These are phyloP conservation scores for Hylaeus anthracinus DNA, from an alignment of 1,140 invertebrate genomes.

Conservation along the genomic window DNA sequence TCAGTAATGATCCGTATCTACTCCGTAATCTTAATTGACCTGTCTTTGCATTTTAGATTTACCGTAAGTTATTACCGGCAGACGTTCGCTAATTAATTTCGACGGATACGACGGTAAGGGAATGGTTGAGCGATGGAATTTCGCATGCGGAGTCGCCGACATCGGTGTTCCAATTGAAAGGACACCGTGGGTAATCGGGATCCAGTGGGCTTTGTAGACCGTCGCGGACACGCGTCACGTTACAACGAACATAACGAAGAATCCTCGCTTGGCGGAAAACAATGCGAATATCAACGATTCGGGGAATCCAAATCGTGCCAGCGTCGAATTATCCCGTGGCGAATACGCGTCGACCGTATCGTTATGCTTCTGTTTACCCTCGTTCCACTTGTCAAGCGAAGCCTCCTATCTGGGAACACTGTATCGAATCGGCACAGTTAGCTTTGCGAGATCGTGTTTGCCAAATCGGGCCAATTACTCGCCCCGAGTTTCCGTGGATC, in stretches of 20 bases:
- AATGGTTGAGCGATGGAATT: slow-evolving; percentile 8
- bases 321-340: not conserved
- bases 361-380: slow-evolving; percentile 1
- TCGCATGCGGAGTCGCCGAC: not conserved
- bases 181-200: not conserved
- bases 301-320: not conserved
- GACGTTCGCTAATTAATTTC: slow-evolving; percentile 40
- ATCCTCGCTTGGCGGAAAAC: slow-evolving; percentile 23
- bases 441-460: too few relatives aligned
- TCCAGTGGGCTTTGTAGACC: slow-evolving; percentile 7
- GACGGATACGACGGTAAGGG: not conserved
- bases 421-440: not conserved
- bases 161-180: not conserved
- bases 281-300: slow-evolving; percentile 18
- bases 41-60: slow-evolving; percentile 45
- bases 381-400: not conserved
- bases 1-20: slow-evolving; percentile 38
- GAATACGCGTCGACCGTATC: not conserved
- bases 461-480: too few relatives aligned
- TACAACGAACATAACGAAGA: slow-evolving; percentile 6
- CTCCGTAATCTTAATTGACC: slow-evolving; percentile 37
- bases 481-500: too few relatives aligned
- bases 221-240: not conserved
- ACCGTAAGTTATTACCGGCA: slow-evolving; percentile 29
- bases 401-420: not conserved